Evolutionary conservation across 2,888 invertebrate species (phyloP), one percentile per base, ranked within the genome.

Genomic region (Biston betularia): DNA sequence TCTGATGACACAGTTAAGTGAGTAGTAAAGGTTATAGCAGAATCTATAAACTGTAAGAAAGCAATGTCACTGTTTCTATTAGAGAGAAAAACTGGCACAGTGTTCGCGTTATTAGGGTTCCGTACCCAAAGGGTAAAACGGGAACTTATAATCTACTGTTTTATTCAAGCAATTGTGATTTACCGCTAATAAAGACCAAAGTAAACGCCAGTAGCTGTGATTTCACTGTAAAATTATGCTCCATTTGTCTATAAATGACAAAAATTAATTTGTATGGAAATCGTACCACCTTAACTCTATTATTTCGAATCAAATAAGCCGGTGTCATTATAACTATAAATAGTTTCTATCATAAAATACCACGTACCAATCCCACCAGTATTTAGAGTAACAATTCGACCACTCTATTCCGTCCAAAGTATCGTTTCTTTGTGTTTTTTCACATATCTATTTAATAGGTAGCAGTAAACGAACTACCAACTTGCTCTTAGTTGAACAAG

Each of bases 401-500:
- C 38, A 62, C 57, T 67, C 65, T 65, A 61, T 59, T 53, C 52
- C 35, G 52, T 14, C 58, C 52, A 12, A 38, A 6, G 38, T 38
- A 6, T 38, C 38, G 38, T 1, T 24, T 69, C n/a, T 72, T 72
- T 74, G 72, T 74, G 45, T 73, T 69, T 70, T 70, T 70, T 69
- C 58, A 66, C 66, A 68, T 74, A 73, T 70, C 68, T 61, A 50
- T 72, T 72, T 72, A 70, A 74, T 71, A 69, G 70, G 69, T 72
- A 72, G 70, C 70, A 58, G 70, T 71, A 68, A 67, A 69, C 58
- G 61, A 33, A 7, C 15, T 3, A 44, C 42, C 42, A 44, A 44
- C 33, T 42, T 42, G 33, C 40, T 24, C 42, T 11, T 33, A 24
- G 24, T 44, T 12, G 12, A 15, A 15, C 42, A 15, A 12, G 5